These are phyloP conservation scores for Melanargia galathea DNA, from an alignment of 2,888 invertebrate species.

Conservation along the genomic window DNA sequence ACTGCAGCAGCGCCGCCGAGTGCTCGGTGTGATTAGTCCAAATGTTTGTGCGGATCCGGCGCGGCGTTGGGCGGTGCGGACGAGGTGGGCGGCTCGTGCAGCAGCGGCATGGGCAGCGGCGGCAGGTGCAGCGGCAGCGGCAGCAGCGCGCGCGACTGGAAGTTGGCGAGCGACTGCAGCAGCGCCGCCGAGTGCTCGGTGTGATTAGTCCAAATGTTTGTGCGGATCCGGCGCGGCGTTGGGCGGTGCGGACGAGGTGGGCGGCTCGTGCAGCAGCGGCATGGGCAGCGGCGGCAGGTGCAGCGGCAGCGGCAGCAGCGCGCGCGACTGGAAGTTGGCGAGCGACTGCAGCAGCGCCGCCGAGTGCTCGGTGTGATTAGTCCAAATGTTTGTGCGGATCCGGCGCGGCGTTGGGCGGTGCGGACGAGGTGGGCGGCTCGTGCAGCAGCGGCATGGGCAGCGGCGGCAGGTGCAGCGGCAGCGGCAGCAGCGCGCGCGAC, in stretches of 20 bases:
- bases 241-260: conserved; percentile 48
- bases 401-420: neutral
- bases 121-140: too few relatives aligned
- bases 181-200: too few relatives aligned
- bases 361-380: conserved; percentile 96
- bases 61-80: too few relatives aligned
- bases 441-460: neutral
- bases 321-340: conserved; percentile 85
- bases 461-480: neutral
- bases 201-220: conserved; percentile 64
- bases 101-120: too few relatives aligned
- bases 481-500: neutral
- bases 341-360: conserved; percentile 91
- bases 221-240: conserved; percentile 55
- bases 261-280: conserved; percentile 53
- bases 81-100: too few relatives aligned
- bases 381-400: neutral
- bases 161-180: too few relatives aligned
- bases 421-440: neutral
- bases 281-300: conserved; percentile 64
- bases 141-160: too few relatives aligned
- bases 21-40: too few relatives aligned
- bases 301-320: conserved; percentile 71
- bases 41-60: too few relatives aligned
- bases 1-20: too few relatives aligned